These are phyloP conservation scores for Sitta carolinensis DNA, from an alignment of 2,797 vertebrate species.

Conservation along the genomic window DNA sequence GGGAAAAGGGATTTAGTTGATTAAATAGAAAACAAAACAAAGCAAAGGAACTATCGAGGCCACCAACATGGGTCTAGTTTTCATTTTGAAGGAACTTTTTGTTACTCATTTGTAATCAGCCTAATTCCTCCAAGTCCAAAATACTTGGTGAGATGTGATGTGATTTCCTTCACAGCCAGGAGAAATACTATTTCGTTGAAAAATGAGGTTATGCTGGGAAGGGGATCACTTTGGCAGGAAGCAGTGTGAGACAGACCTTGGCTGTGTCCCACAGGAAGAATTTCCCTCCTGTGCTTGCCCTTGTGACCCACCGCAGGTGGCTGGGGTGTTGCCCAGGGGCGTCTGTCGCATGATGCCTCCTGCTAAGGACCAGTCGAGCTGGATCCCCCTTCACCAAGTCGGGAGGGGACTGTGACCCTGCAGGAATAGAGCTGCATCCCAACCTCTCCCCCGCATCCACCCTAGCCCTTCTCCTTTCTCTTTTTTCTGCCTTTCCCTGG, in stretches of 20 bases:
- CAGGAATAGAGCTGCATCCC: background rate
- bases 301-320: fast-evolving
- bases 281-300: fast-evolving
- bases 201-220: background rate
- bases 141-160: background rate
- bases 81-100: background rate
- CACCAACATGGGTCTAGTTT: background rate
- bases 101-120: background rate
- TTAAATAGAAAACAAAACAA: background rate
- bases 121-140: background rate
- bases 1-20: background rate
- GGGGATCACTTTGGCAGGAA: background rate
- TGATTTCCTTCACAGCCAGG: background rate
- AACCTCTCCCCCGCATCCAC: background rate
- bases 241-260: background rate
- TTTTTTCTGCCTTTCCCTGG: background rate
- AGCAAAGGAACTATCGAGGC: background rate
- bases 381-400: fast-evolving
- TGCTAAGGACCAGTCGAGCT: background rate
- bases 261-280: background rate
- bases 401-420: background rate
- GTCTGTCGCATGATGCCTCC: fast-evolving
- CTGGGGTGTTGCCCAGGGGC: background rate
- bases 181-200: background rate
- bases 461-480: background rate